Evolutionary conservation across 2,797 vertebrate genomes (phyloP).

Genomic region (Paramormyrops hopkinsi): DNA sequence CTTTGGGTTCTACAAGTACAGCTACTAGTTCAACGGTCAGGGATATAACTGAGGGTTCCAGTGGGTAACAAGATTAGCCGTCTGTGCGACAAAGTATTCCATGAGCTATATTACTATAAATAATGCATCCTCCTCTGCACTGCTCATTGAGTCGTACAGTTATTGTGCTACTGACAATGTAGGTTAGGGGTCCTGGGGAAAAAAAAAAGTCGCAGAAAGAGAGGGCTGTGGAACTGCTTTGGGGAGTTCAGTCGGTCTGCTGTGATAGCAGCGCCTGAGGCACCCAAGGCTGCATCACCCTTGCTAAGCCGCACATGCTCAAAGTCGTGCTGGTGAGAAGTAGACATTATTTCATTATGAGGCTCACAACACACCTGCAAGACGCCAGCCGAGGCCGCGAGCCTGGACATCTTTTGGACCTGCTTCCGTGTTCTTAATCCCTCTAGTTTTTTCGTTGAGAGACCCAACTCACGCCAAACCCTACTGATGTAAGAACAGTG

Average conservation of each 20-base stretch:
- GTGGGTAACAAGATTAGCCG: not conserved
- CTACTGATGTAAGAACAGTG: not conserved
- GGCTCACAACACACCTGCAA: constrained; percentile 7
- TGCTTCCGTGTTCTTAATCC: not conserved
- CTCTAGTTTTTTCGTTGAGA: not conserved
- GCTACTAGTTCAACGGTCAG: not conserved
- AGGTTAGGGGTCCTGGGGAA: not conserved
- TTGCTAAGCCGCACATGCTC: constrained; percentile 24
- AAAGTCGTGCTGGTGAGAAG: constrained; percentile 12
- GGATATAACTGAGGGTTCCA: not conserved
- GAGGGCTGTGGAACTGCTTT: not conserved
- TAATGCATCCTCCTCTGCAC: constrained; percentile 27
- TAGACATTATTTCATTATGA: constrained; percentile 33
- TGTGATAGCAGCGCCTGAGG: constrained; percentile 2
- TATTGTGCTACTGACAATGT: constrained; percentile 16
- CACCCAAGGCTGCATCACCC: not conserved
- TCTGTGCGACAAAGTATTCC: not conserved
- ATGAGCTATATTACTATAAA: constrained; percentile 29
- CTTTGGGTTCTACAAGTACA: not conserved
- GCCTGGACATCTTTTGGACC: not conserved
- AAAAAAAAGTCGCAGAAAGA: not conserved
- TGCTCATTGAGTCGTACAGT: constrained; percentile 4
- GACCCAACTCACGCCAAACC: not conserved
- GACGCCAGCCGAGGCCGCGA: not conserved
- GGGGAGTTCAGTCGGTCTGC: not conserved